Percentiles rank a stretch among this genome's conserved stretches.
phyloP scores from a whole-genome alignment of 2,888 invertebrate genomes.

The Nomada ferruginata region DNA sequence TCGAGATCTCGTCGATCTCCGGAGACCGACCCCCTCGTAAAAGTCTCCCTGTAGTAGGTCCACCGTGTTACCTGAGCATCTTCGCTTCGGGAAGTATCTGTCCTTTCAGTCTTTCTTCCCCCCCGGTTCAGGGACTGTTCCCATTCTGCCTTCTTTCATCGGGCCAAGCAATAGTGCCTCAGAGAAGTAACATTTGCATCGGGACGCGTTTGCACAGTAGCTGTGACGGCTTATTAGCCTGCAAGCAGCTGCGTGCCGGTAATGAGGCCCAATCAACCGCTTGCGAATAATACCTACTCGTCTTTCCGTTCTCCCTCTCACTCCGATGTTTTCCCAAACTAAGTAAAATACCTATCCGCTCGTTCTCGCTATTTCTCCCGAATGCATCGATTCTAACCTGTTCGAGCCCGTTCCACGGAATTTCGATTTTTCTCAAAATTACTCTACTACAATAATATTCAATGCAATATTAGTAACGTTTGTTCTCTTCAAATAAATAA shows the following conservation, averaged over 20 bases:
- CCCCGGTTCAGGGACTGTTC: background rate
- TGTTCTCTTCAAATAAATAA: no score
- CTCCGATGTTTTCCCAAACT: background rate
- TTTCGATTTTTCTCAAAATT: no score
- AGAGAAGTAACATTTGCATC: constrained; percentile 75
- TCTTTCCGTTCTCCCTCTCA: constrained; percentile 1
- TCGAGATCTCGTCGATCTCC: constrained; percentile 55
- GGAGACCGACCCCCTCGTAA: constrained; percentile 37
- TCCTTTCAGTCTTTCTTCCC: background rate
- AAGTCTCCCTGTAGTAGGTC: constrained; percentile 31
- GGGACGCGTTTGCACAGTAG: constrained; percentile 79
- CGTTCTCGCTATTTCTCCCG: background rate
- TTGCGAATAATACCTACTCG: constrained; percentile 74
- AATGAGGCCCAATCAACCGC: constrained; percentile 79
- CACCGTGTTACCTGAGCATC: constrained; percentile 51
- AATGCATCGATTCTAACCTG: no score
- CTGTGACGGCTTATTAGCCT: constrained; percentile 82
- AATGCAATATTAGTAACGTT: no score
- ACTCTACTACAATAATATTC: no score
- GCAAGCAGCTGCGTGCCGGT: constrained; percentile 81
- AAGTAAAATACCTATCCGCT: background rate
- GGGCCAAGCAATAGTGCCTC: constrained; percentile 33
- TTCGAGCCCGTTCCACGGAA: no score
- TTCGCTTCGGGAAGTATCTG: constrained; percentile 42
- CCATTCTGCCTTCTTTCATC: constrained; percentile 41